Evolutionary conservation across 2,797 vertebrate genomes (phyloP).

Genomic region (Esox masquinongy): DNA sequence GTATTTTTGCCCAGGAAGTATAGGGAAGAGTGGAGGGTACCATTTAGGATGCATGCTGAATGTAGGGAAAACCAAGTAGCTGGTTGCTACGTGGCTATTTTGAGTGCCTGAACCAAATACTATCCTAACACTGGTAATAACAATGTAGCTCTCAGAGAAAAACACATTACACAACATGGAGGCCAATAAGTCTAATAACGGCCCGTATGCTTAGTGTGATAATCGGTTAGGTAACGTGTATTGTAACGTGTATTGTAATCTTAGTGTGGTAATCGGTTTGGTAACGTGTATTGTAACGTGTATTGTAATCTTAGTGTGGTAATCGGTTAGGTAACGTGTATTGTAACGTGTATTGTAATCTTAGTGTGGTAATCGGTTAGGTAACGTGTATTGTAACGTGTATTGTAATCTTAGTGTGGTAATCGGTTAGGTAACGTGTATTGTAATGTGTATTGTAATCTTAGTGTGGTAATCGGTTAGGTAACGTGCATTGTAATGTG

Average conservation of each 20-base stretch:
- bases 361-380: too few relatives aligned
- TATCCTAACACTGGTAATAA: slow-evolving; percentile 1
- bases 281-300: too few relatives aligned
- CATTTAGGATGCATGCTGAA: slow-evolving; percentile 1
- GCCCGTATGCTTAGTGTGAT: slow-evolving; percentile 22
- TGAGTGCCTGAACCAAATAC: background rate
- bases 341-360: too few relatives aligned
- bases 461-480: too few relatives aligned
- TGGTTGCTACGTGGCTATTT: slow-evolving; percentile 12
- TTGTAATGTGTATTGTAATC: too few relatives aligned
- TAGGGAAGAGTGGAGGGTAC: background rate
- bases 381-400: too few relatives aligned
- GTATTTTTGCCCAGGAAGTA: background rate
- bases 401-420: too few relatives aligned
- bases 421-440: too few relatives aligned
- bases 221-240: background rate
- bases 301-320: too few relatives aligned
- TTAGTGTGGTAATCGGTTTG: too few relatives aligned
- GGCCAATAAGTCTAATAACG: slow-evolving; percentile 14
- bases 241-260: background rate
- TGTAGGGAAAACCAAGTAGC: background rate
- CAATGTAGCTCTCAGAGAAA: background rate
- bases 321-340: too few relatives aligned
- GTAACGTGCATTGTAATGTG: too few relatives aligned
- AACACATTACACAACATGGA: slow-evolving; percentile 6